Conservation (phyloP, 2,113 vertebrate genomes). For the Catharus minimus region DNA sequence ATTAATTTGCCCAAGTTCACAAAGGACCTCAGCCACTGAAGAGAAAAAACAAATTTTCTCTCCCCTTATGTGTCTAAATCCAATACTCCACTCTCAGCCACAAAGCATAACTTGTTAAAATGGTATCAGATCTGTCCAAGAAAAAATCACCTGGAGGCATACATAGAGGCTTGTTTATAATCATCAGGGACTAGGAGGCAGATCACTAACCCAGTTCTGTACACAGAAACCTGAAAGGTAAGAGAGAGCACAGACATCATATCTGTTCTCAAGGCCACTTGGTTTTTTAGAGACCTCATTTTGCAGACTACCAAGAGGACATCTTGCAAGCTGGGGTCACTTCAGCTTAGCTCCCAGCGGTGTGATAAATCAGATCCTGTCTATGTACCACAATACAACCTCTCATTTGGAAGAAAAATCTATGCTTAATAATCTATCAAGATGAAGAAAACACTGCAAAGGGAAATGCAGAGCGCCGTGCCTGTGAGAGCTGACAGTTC, state of each 20-base stretch:
- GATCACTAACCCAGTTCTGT: background rate
- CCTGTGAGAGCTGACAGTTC: background rate
- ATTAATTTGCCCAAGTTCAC: background rate
- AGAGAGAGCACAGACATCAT: background rate
- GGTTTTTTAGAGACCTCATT: constrained; percentile 13
- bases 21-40: background rate
- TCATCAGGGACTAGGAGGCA: background rate
- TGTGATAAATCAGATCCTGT: constrained; percentile 9
- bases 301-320: background rate
- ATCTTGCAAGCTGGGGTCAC: background rate
- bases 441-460: background rate
- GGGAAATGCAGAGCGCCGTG: rapidly evolving
- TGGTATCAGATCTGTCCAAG: background rate
- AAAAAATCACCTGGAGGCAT: background rate
- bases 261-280: background rate
- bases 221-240: constrained; percentile 13
- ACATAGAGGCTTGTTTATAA: constrained; percentile 15
- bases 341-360: background rate
- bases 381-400: background rate
- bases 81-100: background rate
- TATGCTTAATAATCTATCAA: background rate
- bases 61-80: background rate
- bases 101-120: constrained; percentile 9
- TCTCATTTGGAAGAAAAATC: constrained; percentile 27
- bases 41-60: background rate